Conservation (phyloP, 2,888 invertebrate genomes). For the Gastracanthus pulcherrimus region DNA sequence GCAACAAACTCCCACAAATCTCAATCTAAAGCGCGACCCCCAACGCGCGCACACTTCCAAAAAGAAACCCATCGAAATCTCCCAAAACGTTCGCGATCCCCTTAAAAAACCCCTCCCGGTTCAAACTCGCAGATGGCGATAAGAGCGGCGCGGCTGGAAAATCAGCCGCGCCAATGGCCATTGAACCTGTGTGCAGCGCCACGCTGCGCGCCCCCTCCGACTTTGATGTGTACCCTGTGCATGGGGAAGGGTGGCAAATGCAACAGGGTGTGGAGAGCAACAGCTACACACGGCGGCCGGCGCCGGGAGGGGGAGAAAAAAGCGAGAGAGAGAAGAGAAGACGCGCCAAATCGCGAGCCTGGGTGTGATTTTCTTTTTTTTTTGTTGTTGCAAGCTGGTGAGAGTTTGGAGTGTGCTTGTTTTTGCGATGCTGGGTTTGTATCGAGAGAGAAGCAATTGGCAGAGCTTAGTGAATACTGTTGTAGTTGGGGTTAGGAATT, state of each 20-base stretch:
- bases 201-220: slow-evolving; percentile 28
- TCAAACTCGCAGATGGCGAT: not conserved
- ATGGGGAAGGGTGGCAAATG: slow-evolving; percentile 13
- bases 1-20: no score
- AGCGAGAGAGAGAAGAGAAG: no score
- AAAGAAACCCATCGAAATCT: not conserved
- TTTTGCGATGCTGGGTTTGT: no score
- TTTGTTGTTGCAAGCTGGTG: not conserved
- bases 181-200: slow-evolving; percentile 38
- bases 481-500: no score
- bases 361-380: not conserved
- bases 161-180: slow-evolving; percentile 23
- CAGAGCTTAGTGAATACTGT: no score
- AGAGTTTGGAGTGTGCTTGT: no score
- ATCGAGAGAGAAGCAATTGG: no score
- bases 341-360: no score
- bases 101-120: not conserved
- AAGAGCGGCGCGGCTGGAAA: not conserved
- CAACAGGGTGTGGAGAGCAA: slow-evolving; percentile 32
- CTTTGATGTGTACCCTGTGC: slow-evolving; percentile 21
- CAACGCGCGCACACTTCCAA: not conserved
- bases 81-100: not conserved
- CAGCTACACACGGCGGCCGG: not conserved
- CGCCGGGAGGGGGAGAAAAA: no score
- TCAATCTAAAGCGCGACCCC: no score